Evolutionary conservation across 2,888 invertebrate species (phyloP).

Genomic region (Lacanobia oleracea): DNA sequence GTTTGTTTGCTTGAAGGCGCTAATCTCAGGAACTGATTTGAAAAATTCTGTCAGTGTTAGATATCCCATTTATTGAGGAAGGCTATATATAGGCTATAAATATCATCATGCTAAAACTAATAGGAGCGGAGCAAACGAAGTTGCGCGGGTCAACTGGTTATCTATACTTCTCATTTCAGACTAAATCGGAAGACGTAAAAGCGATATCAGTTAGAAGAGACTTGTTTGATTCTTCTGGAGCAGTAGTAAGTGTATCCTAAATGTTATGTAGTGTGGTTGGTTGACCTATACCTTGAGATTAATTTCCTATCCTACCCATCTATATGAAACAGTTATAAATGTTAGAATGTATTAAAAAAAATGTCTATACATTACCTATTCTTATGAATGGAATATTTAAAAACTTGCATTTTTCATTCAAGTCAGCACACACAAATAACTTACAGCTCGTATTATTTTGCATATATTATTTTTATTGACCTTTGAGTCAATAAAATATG

Average conservation of each 20-base stretch:
- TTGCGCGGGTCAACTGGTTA: no score
- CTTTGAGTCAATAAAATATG: slow-evolving; percentile 9
- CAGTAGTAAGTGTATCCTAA: slow-evolving; percentile 55
- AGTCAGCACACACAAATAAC: background rate
- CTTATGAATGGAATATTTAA: background rate
- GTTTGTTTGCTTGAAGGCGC: no score
- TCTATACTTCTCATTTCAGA: slow-evolving; percentile 20
- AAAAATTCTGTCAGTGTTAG: no score
- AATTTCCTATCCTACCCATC: background rate
- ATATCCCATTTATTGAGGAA: no score
- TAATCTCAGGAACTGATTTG: no score
- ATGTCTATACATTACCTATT: background rate
- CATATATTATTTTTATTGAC: no score
- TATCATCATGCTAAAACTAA: no score
- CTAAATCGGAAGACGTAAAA: slow-evolving; percentile 11
- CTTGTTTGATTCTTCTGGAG: slow-evolving; percentile 64
- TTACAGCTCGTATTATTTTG: background rate
- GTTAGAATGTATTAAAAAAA: background rate
- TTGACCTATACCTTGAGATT: background rate
- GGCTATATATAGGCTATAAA: no score
- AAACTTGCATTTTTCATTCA: background rate
- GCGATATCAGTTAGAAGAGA: slow-evolving; percentile 72
- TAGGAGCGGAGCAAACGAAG: no score
- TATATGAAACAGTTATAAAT: background rate
- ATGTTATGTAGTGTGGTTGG: background rate